These are phyloP conservation scores for Eupithecia inturbata DNA, from an alignment of 2,888 invertebrate species.

Conservation along the genomic window DNA sequence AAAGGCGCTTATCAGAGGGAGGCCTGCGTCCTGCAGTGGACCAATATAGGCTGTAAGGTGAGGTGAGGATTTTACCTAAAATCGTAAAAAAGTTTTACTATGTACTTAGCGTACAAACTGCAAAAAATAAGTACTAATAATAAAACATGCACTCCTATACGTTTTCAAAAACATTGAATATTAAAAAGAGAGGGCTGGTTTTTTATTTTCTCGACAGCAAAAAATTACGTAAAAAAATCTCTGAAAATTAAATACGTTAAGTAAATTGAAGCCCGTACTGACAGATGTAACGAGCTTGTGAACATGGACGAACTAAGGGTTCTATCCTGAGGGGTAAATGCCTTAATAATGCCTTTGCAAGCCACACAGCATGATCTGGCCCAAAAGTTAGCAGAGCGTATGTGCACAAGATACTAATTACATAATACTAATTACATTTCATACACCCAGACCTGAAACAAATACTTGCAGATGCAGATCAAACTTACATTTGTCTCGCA, in stretches of 20 bases:
- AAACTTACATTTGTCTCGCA: too few relatives aligned
- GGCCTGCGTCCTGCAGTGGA: too few relatives aligned
- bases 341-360: background rate
- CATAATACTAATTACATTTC: too few relatives aligned
- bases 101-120: background rate
- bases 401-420: too few relatives aligned
- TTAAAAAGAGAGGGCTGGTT: background rate
- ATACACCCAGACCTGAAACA: too few relatives aligned
- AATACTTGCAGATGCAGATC: too few relatives aligned
- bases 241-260: slow-evolving; percentile 23
- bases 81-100: too few relatives aligned
- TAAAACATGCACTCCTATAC: background rate
- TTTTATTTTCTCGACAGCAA: slow-evolving; percentile 4
- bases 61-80: too few relatives aligned
- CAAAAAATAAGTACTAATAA: background rate
- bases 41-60: too few relatives aligned
- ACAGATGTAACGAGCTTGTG: slow-evolving; percentile 25
- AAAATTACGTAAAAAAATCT: slow-evolving; percentile 14
- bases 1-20: too few relatives aligned
- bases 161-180: background rate
- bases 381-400: background rate
- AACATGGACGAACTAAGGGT: slow-evolving; percentile 18
- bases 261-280: slow-evolving; percentile 29
- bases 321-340: background rate
- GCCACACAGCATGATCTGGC: background rate